phyloP scores from a whole-genome alignment of 2,797 vertebrate species.

The Cynopterus sphinx region DNA sequence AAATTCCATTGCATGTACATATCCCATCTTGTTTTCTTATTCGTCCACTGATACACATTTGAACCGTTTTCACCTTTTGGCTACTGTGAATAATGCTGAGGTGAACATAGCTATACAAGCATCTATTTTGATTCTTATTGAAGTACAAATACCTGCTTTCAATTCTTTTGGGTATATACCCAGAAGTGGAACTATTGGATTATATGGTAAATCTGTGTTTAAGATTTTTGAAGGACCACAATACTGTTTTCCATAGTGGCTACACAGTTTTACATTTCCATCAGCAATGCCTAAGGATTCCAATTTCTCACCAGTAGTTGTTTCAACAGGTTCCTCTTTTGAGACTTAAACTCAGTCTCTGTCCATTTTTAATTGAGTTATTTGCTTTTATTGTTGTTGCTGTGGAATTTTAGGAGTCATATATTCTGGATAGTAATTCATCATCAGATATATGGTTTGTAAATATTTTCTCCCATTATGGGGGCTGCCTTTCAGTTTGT shows the following conservation, averaged over 20 bases:
- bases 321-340: not conserved
- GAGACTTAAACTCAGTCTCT: not conserved
- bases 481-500: not conserved
- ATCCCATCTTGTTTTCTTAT: not conserved
- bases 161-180: not conserved
- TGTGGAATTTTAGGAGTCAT: not conserved
- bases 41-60: not conserved
- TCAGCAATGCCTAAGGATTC: not conserved
- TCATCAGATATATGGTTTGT: not conserved
- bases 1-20: not conserved
- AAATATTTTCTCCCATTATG: not conserved
- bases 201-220: not conserved
- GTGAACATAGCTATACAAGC: not conserved
- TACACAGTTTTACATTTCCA: not conserved
- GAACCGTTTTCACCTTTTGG: not conserved
- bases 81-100: not conserved
- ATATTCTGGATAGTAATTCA: not conserved
- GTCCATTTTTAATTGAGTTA: not conserved
- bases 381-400: not conserved
- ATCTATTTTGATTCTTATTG: not conserved
- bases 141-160: not conserved
- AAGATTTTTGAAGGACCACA: not conserved
- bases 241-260: not conserved
- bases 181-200: not conserved
- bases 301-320: not conserved